These are phyloP conservation scores for Stomatorhinus walkeri DNA, from an alignment of 2,797 vertebrate genomes.

Conservation along the genomic window DNA sequence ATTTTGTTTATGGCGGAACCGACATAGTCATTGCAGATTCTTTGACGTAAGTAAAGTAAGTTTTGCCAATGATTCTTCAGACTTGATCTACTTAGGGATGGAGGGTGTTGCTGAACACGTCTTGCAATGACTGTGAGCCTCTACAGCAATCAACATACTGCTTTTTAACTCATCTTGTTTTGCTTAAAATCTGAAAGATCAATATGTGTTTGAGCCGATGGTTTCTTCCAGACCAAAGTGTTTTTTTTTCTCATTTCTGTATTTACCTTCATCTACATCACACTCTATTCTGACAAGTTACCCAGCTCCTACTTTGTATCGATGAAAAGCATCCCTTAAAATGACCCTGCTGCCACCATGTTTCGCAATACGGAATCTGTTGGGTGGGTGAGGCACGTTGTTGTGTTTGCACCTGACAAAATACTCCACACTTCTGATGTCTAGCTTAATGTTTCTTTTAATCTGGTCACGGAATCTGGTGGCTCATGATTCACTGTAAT, in stretches of 20 bases:
- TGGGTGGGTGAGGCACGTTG: background rate
- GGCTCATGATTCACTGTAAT: background rate
- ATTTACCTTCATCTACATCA: background rate
- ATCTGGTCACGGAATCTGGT: background rate
- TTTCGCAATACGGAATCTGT: background rate
- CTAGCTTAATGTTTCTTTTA: background rate
- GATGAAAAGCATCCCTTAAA: background rate
- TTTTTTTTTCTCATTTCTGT: background rate
- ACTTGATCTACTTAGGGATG: background rate
- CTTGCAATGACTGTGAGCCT: background rate
- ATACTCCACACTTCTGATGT: background rate
- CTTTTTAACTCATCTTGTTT: background rate
- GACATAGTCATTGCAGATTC: background rate
- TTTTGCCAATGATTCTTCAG: background rate
- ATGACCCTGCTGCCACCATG: slow-evolving; percentile 2
- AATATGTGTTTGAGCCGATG: background rate
- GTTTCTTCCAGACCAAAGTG: background rate
- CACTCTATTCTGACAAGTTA: background rate
- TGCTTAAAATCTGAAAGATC: background rate
- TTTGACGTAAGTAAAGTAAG: background rate
- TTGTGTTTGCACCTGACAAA: slow-evolving; percentile 10
- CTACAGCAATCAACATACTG: background rate
- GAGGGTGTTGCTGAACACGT: background rate
- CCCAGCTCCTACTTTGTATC: background rate
- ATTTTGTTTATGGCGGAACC: background rate